Percentiles rank a stretch among this genome's conserved stretches.
Evolutionary conservation across 1,140 invertebrate genomes (phyloP).

Genomic region (Gonioctena quinquepunctata): DNA sequence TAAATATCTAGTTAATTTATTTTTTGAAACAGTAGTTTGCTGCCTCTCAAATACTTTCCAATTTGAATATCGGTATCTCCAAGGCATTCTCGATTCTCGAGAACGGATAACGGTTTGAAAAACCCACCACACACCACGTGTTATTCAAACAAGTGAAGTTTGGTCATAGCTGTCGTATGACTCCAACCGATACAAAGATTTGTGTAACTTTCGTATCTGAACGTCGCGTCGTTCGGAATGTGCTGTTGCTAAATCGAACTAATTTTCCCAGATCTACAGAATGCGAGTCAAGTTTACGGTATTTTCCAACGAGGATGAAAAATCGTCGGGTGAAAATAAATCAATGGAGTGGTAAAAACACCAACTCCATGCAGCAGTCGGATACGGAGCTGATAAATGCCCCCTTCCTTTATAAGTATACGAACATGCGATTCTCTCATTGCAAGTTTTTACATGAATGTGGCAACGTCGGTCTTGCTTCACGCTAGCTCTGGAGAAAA

Average conservation of each 20-base stretch:
- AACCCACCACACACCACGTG: conserved; percentile 36
- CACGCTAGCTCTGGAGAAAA: conserved; percentile 43
- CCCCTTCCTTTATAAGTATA: no score
- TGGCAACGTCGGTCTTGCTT: conserved; percentile 38
- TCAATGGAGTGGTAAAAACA: no score
- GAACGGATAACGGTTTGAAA: conserved; percentile 19
- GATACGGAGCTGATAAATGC: no score
- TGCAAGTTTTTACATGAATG: not conserved
- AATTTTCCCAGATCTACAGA: not conserved
- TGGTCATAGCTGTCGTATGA: conserved; percentile 52
- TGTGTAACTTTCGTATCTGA: not conserved
- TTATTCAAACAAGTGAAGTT: conserved; percentile 55
- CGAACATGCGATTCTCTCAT: not conserved
- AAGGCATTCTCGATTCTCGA: conserved; percentile 12
- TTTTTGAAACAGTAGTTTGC: no score
- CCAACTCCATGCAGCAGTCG: no score
- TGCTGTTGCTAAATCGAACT: not conserved
- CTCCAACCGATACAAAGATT: conserved; percentile 24
- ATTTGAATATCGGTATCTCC: not conserved
- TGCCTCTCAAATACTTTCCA: not conserved
- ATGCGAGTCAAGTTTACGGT: no score
- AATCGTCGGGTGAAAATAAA: no score
- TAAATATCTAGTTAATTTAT: no score
- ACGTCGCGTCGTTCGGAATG: not conserved
- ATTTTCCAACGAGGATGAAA: no score